Evolutionary conservation across 2,797 vertebrate genomes (phyloP).

Genomic region (Coreius guichenoti): DNA sequence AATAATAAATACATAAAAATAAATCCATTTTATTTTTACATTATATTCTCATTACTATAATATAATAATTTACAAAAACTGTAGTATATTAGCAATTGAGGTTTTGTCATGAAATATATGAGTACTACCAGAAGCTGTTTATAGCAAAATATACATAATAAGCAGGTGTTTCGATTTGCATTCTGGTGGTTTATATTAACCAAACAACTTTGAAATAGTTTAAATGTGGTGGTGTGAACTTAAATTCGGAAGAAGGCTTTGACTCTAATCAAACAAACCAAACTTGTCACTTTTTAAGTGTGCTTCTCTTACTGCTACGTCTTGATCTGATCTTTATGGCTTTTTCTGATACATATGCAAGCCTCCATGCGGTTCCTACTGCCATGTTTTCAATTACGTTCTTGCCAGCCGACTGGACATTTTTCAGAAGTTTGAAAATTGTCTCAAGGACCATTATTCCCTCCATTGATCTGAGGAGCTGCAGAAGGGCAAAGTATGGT

Average conservation of each 20-base stretch:
- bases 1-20: not conserved
- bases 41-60: no score
- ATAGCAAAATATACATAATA: not conserved
- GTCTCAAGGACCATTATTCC: conserved; percentile 44
- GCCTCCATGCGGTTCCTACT: not conserved
- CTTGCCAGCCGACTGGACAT: conserved; percentile 23
- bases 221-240: not conserved
- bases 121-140: not conserved
- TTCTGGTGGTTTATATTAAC: not conserved
- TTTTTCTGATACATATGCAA: conserved; percentile 3
- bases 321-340: not conserved
- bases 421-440: conserved; percentile 26
- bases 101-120: not conserved
- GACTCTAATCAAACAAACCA: not conserved
- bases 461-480: conserved; percentile 33
- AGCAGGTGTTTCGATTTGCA: not conserved
- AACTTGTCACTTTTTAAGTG: not conserved
- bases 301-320: not conserved
- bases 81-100: no score
- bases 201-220: not conserved
- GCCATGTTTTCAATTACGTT: conserved; percentile 25
- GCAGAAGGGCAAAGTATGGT: conserved; percentile 12
- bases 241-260: not conserved
- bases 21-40: no score
- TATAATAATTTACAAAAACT: no score